Percentiles rank a stretch among this genome's conserved stretches.
Conservation (phyloP, 2,113 vertebrate genomes). For the Cyprinodon tularosa region DNA sequence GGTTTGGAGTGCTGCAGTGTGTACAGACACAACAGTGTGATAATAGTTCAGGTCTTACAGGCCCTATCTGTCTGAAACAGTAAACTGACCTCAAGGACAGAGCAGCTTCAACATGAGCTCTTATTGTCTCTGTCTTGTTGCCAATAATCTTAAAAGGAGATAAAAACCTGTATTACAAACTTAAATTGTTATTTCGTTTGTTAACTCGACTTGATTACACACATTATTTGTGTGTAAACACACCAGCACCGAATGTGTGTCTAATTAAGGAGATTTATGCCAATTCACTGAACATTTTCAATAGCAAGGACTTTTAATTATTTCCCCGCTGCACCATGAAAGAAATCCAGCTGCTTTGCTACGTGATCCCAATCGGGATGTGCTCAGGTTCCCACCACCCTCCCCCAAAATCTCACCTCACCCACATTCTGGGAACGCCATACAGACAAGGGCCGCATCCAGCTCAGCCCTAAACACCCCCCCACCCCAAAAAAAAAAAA, state of each 20-base stretch:
- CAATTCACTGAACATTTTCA: constrained; percentile 75
- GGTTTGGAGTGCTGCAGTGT: constrained; percentile 63
- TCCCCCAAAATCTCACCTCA: constrained; percentile 68
- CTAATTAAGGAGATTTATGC: constrained; percentile 64
- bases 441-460: constrained; percentile 71
- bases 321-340: constrained; percentile 77
- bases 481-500: constrained; percentile 52
- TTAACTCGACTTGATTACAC: constrained; percentile 12
- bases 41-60: constrained; percentile 67
- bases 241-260: constrained; percentile 47
- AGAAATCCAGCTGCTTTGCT: constrained; percentile 81
- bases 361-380: constrained; percentile 74
- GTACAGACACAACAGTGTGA: constrained; percentile 76
- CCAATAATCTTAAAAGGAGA: constrained; percentile 39
- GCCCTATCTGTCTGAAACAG: constrained; percentile 57
- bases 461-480: constrained; percentile 63
- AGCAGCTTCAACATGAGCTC: constrained; percentile 46
- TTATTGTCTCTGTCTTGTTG: constrained; percentile 60
- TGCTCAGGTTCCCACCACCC: constrained; percentile 77
- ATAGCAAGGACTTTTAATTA: constrained; percentile 77
- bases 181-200: constrained; percentile 11
- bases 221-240: constrained; percentile 49
- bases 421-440: constrained; percentile 66
- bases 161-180: constrained; percentile 39
- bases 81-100: constrained; percentile 70